Percentiles rank a stretch among this genome's conserved stretches.
Conservation (phyloP, 2,797 vertebrate genomes). For the Semotilus atromaculatus region DNA sequence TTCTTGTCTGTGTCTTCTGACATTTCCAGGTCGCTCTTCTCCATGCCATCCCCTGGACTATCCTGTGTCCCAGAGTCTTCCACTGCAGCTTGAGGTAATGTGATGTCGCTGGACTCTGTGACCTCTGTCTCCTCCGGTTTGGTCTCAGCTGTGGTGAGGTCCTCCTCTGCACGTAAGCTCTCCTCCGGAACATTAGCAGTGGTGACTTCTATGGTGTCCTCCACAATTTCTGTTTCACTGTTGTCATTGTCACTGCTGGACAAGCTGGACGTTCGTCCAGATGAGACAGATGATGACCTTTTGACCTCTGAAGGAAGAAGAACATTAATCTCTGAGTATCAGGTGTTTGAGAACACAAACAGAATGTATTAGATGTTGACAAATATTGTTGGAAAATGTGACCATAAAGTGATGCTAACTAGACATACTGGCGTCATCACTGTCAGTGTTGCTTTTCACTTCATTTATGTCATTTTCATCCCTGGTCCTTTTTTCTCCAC, state of each 20-base stretch:
- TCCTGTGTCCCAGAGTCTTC: slow-evolving; percentile 52
- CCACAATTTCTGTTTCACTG: slow-evolving; percentile 60
- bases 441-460: slow-evolving; percentile 66
- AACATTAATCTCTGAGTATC: background rate
- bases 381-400: background rate
- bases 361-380: background rate
- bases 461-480: slow-evolving; percentile 63
- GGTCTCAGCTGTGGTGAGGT: slow-evolving; percentile 39
- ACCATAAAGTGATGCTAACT: slow-evolving; percentile 66
- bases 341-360: background rate
- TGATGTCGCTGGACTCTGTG: slow-evolving; percentile 14
- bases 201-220: slow-evolving; percentile 55
- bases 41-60: slow-evolving; percentile 55
- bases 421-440: slow-evolving; percentile 72
- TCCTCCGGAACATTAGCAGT: slow-evolving; percentile 56
- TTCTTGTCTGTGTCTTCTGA: slow-evolving; percentile 62
- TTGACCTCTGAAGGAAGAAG: slow-evolving; percentile 57
- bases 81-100: slow-evolving; percentile 36
- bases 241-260: slow-evolving; percentile 74
- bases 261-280: slow-evolving; percentile 68
- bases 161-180: slow-evolving; percentile 43
- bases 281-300: slow-evolving; percentile 69
- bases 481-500: slow-evolving; percentile 65
- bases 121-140: slow-evolving; percentile 53
- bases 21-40: slow-evolving; percentile 57